Evolutionary conservation across 2,888 invertebrate genomes (phyloP).

Genomic region (Dicyrtomina minuta): DNA sequence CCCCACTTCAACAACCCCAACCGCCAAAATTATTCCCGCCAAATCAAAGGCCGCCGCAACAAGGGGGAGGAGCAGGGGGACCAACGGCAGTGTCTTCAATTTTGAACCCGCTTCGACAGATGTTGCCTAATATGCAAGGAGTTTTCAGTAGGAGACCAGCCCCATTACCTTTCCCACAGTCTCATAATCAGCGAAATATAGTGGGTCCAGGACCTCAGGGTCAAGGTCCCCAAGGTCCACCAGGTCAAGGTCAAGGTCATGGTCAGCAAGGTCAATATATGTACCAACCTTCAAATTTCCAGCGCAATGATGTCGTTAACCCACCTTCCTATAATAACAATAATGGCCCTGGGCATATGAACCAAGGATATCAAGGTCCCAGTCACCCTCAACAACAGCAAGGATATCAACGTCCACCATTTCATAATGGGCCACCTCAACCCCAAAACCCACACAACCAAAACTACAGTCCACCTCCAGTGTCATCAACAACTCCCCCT

Average conservation of each 20-base stretch:
- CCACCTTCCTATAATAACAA: background rate
- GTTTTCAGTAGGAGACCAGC: background rate
- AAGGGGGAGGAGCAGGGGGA: no score
- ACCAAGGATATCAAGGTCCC: no score
- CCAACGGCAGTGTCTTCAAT: background rate
- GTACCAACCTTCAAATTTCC: background rate
- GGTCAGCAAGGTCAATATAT: no score
- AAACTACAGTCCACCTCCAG: background rate
- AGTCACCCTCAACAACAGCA: background rate
- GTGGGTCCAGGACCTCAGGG: no score
- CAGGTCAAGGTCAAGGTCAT: slow-evolving; percentile 12
- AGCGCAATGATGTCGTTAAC: background rate
- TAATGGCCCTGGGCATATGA: no score
- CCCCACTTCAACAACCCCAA: background rate
- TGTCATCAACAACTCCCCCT: background rate
- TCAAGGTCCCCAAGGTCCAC: background rate
- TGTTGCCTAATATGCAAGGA: background rate
- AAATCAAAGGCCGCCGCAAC: slow-evolving; percentile 3
- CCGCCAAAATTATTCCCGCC: background rate
- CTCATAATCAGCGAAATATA: background rate
- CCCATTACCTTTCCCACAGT: background rate
- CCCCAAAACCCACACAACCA: background rate
- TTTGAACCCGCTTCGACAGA: slow-evolving; percentile 1
- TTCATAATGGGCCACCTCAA: background rate
- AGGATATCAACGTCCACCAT: background rate